phyloP scores from a whole-genome alignment of 92 coral and sea anemone genomes.

The Meandrina meandrites region DNA sequence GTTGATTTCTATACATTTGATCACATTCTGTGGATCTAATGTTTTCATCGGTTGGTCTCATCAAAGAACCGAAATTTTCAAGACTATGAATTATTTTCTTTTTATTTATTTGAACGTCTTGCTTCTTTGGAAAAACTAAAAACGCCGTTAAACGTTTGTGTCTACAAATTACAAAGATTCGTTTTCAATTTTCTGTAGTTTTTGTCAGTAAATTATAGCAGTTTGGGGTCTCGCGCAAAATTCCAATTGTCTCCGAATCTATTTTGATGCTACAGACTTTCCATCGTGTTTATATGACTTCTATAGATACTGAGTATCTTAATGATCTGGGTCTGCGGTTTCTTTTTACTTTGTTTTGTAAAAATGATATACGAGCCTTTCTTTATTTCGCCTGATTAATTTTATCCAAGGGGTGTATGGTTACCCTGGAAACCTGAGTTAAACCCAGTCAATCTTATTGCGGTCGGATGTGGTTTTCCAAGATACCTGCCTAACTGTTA shows the following conservation, averaged over 20 bases:
- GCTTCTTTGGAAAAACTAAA: neutral
- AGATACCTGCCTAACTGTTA: slow-evolving; percentile 9
- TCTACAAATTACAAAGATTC: neutral
- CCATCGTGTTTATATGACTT: slow-evolving; percentile 25
- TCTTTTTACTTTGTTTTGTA: slow-evolving; percentile 18
- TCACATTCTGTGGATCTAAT: neutral
- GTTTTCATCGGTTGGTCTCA: neutral
- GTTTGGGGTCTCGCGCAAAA: neutral
- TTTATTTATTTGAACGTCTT: neutral
- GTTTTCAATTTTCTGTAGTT: neutral
- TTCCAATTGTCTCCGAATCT: neutral
- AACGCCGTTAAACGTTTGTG: neutral
- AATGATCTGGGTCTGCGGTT: slow-evolving; percentile 3
- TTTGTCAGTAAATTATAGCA: neutral
- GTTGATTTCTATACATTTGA: neutral
- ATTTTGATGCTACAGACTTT: neutral
- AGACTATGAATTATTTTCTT: neutral
- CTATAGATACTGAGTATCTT: neutral
- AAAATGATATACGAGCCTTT: neutral
- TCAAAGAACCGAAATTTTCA: neutral
- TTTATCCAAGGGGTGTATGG: slow-evolving; percentile 6
- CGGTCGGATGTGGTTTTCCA: neutral
- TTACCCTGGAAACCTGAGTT: slow-evolving; percentile 14
- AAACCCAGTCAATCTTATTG: slow-evolving; percentile 8
- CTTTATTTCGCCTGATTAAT: slow-evolving; percentile 27